Conservation (phyloP, 2,113 vertebrate genomes). For the Epinephelus cyanopodus region DNA sequence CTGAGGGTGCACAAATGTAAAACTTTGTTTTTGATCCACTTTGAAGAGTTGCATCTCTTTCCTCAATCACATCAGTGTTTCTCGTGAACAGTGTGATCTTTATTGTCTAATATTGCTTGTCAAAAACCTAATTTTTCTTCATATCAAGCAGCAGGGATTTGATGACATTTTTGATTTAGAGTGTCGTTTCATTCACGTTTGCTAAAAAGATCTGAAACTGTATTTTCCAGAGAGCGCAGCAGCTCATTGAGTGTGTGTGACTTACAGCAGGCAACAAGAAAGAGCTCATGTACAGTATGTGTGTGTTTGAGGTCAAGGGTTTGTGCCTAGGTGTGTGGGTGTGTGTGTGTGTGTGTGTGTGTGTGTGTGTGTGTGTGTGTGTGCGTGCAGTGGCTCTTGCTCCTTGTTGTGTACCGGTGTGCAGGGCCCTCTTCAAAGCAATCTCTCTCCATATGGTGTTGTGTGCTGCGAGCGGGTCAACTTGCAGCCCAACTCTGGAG, state of each 20-base stretch:
- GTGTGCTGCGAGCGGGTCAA: constrained; percentile 64
- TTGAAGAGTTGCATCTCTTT: constrained; percentile 45
- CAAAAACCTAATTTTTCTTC: constrained; percentile 55
- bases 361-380: background rate
- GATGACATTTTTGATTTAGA: constrained; percentile 50
- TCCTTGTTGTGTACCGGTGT: constrained; percentile 29
- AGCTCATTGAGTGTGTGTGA: constrained; percentile 16
- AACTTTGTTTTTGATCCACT: constrained; percentile 48
- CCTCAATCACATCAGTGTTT: constrained; percentile 39
- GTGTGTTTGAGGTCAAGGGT: constrained; percentile 35
- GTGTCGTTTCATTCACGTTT: constrained; percentile 43
- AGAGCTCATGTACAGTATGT: background rate
- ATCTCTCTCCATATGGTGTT: constrained; percentile 57
- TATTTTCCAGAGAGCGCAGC: background rate
- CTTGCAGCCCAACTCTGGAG: constrained; percentile 56
- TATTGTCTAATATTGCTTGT: constrained; percentile 57
- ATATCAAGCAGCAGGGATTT: constrained; percentile 51
- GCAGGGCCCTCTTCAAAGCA: constrained; percentile 67
- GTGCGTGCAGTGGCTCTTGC: background rate
- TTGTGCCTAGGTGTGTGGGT: background rate
- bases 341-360: background rate
- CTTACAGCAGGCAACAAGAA: constrained; percentile 36
- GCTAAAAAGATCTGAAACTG: constrained; percentile 13
- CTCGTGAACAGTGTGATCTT: constrained; percentile 40
- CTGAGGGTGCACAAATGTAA: background rate